phyloP scores from a whole-genome alignment of 2,797 vertebrate genomes.

The Lepus oiostolus region DNA sequence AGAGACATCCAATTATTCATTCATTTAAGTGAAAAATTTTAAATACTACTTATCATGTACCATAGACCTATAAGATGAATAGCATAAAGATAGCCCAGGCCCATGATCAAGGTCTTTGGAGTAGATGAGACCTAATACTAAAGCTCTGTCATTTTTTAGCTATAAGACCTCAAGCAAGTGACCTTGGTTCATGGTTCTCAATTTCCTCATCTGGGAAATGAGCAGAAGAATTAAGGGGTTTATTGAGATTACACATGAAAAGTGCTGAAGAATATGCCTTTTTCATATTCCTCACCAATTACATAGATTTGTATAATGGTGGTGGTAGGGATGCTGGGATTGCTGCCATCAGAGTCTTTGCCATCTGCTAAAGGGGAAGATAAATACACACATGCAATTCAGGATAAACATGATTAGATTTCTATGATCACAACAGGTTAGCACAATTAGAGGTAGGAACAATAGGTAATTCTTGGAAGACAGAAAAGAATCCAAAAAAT shows the following conservation, averaged over 20 bases:
- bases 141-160: neutral
- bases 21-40: constrained; percentile 12
- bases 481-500: neutral
- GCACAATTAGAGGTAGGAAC: neutral
- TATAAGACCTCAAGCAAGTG: neutral
- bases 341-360: neutral
- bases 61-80: neutral
- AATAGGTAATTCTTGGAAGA: neutral
- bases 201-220: constrained; percentile 55
- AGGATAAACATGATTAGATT: neutral
- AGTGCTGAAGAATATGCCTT: neutral
- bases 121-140: neutral
- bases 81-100: neutral
- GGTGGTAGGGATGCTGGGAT: neutral
- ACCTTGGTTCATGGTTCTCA: neutral
- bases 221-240: constrained; percentile 5
- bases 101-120: neutral
- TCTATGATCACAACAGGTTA: neutral
- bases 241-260: constrained; percentile 15
- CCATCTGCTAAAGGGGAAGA: neutral
- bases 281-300: neutral
- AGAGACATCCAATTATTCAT: neutral
- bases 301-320: neutral
- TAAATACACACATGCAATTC: neutral
- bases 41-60: neutral